Evolutionary conservation across 2,888 invertebrate genomes (phyloP), one percentile per base, ranked within the genome.

Genomic region (Drosophila anceps): DNA sequence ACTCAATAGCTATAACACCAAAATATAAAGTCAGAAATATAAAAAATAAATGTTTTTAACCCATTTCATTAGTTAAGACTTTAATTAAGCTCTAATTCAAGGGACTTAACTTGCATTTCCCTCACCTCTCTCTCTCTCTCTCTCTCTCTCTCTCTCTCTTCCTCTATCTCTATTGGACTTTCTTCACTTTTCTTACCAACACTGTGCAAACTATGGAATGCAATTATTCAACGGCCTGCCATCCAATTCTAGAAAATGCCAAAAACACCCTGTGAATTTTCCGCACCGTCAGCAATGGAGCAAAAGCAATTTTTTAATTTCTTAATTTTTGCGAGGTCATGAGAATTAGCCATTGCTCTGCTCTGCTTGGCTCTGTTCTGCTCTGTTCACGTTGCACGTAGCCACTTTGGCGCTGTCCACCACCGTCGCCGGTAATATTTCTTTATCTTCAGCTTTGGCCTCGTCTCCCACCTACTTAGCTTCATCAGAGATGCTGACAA

Each of bases 291-390:
- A 85, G 85, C 89, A 81, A 71, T 59, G 80, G 69, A 33, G 33
- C 58, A 71, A 81, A 79, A 84, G 78, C 81, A 82, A 82, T 84
- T 91, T 91, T 91, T 91, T 91, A 90, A 91, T 91, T 90, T 91
- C 90, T 91, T 91, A 90, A 91, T 91, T 91, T 91, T 83, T 87
- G 85, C 79, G 82, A 84, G 91, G 86, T 90, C 90, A 91, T 86
- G 88, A 71, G 88, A 84, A 84, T 84, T 88, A 86, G 84, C 82
- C 54, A 18, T 41, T 46, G 57, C 31, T 31, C 18, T 15, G 27
- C 51, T 33, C 24, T 4, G 35, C 20, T 33, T 8, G 5, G 41
- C 58, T 50, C 46, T 12, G 18, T 10, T 20, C 20, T 12, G 20
- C 37, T 76, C 12, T 48, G 61, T 50, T 59, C 69, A 58, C 48